Conservation (phyloP, 2,888 invertebrate genomes). For the Ferrisia virgata region DNA sequence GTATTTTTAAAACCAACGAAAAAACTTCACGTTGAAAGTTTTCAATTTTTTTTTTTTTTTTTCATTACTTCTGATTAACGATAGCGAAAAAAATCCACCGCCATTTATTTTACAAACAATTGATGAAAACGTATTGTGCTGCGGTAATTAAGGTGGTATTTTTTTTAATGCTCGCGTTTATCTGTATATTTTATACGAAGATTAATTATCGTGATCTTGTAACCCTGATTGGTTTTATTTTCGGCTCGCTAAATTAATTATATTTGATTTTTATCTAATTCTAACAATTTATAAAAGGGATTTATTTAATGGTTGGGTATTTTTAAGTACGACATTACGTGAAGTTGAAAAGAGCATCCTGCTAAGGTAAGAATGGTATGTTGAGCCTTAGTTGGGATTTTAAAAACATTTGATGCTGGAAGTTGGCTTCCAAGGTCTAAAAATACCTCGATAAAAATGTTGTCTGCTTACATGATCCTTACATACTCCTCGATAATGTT, state of each 20-base stretch:
- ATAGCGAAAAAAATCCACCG: not conserved
- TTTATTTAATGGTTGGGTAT: not conserved
- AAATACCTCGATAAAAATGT: no score
- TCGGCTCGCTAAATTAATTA: not conserved
- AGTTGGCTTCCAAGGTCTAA: no score
- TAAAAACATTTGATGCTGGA: no score
- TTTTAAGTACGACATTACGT: not conserved
- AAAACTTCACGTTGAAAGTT: constrained; percentile 7
- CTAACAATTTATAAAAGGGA: not conserved
- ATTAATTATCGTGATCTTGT: not conserved
- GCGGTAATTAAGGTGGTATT: not conserved
- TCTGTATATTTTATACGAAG: not conserved
- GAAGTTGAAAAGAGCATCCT: no score
- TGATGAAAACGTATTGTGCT: not conserved
- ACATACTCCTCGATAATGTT: no score
- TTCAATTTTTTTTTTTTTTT: not conserved
- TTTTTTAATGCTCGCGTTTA: not conserved
- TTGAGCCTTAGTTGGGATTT: no score
- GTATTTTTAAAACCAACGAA: not conserved
- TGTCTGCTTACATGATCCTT: no score
- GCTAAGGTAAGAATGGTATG: no score
- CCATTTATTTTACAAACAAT: constrained; percentile 15
- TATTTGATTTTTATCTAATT: not conserved
- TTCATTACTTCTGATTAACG: not conserved
- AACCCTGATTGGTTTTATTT: not conserved